Evolutionary conservation across 1,140 invertebrate genomes (phyloP).

Genomic region (Sitobion miscanthi): DNA sequence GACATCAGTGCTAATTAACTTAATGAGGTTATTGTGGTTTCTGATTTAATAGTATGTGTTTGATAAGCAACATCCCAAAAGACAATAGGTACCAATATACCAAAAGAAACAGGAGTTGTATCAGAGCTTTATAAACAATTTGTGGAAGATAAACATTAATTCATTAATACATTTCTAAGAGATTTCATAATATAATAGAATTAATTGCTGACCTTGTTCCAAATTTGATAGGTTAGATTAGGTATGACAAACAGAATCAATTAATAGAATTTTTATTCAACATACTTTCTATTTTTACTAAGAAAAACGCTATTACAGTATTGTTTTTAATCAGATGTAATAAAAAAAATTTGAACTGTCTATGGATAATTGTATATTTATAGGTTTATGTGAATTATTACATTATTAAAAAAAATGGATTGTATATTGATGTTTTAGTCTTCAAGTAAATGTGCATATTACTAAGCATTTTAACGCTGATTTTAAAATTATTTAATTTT

Average conservation of each 20-base stretch:
- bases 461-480: neutral
- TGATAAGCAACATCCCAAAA: neutral
- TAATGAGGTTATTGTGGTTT: too few species aligned
- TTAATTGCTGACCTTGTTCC: neutral
- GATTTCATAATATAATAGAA: neutral
- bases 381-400: neutral
- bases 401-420: neutral
- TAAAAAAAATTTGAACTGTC: neutral
- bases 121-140: neutral
- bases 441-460: neutral
- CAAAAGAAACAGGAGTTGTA: neutral
- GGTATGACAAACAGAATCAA: neutral
- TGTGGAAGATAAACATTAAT: neutral
- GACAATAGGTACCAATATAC: neutral
- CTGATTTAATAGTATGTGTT: too few species aligned
- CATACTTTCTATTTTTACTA: neutral
- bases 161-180: neutral
- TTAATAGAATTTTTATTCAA: neutral
- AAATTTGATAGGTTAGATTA: neutral
- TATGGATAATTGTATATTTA: neutral
- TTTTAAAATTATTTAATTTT: constrained; percentile 1
- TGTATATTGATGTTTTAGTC: neutral
- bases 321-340: neutral
- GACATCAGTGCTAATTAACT: too few species aligned
- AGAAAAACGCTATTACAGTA: neutral